A percentile compares a stretch with the other conserved stretches of the same genome.
Evolutionary conservation across 2,888 invertebrate genomes (phyloP).

Genomic region (Penaeus monodon): DNA sequence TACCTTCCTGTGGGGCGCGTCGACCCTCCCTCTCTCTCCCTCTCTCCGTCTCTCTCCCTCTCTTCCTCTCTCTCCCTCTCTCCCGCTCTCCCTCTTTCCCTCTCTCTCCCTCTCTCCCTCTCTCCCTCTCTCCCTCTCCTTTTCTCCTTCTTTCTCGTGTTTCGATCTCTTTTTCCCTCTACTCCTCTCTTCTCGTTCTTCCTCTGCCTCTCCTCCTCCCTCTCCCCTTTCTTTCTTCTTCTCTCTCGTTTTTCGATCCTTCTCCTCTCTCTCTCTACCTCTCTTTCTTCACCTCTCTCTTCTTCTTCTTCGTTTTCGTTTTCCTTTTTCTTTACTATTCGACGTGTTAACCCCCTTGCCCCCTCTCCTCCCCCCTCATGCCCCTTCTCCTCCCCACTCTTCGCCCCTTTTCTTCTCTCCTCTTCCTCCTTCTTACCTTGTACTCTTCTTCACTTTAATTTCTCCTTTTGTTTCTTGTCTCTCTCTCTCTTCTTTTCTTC

Average conservation of each 20-base stretch:
- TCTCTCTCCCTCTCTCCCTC: neutral
- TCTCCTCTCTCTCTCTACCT: neutral
- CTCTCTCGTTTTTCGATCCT: neutral
- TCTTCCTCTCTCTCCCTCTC: no score
- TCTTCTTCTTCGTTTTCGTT: neutral
- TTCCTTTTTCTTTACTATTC: no score
- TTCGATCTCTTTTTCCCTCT: neutral
- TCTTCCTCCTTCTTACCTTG: no score
- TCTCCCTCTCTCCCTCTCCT: neutral
- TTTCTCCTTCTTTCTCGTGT: neutral
- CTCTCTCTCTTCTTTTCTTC: no score
- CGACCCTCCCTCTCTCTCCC: no score
- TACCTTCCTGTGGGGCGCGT: slow-evolving; percentile 6
- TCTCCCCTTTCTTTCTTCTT: neutral
- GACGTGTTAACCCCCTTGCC: no score
- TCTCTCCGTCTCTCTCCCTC: no score
- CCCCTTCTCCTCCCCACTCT: no score
- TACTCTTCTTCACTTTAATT: no score
- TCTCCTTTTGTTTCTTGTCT: no score
- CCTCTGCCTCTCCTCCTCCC: neutral
- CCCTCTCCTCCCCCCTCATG: no score
- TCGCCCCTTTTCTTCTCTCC: no score
- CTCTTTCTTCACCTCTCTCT: neutral
- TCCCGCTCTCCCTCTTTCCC: neutral
- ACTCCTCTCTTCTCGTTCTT: neutral